Percentiles rank a stretch among this genome's conserved stretches.
These are phyloP conservation scores for silkworm (Bombyx mori) DNA, from an alignment of 1,140 invertebrate species.

Conservation along the genomic window ASM3026992v2 NC_085118.1:9416001-9416500, in stretches of 20 bases:
- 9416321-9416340: too few relatives aligned
- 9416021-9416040: slow-evolving; percentile 25
- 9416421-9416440: slow-evolving; percentile 18
- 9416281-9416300: slow-evolving; percentile 18
- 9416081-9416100: neutral
- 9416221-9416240: neutral
- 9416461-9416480: slow-evolving; percentile 11
- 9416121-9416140: slow-evolving; percentile 20
- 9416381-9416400: slow-evolving; percentile 3
- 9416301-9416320: slow-evolving; percentile 19
- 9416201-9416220: too few relatives aligned
- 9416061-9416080: neutral
- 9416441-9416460: slow-evolving; percentile 9
- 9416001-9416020: slow-evolving; percentile 30
- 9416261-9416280: slow-evolving; percentile 26
- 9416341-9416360: too few relatives aligned
- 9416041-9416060: slow-evolving; percentile 19
- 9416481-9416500: slow-evolving; percentile 13
- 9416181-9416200: slow-evolving; percentile 5
- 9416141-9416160: slow-evolving; percentile 19
- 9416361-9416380: too few relatives aligned
- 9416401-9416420: slow-evolving; percentile 16
- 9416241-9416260: slow-evolving; percentile 30
- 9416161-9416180: slow-evolving; percentile 22
- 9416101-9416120: slow-evolving; percentile 19